phyloP scores from a whole-genome alignment of 30 jellyfish, hydroid and myxozoan species.

The Turritopsis rubra region DNA sequence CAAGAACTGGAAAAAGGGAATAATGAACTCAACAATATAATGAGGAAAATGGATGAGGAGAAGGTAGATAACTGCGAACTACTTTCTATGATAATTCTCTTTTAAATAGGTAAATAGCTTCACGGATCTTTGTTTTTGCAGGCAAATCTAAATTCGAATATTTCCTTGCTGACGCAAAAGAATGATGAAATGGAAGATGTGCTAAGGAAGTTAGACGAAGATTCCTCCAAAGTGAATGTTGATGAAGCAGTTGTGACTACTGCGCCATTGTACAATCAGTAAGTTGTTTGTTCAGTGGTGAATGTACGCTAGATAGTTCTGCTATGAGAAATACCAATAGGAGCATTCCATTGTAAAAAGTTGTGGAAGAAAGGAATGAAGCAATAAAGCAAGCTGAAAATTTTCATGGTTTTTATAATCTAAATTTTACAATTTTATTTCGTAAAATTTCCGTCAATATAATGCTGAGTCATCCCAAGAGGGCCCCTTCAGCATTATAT shows the following conservation, averaged over 20 bases:
- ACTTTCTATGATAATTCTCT: neutral
- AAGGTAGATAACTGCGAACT: slow-evolving; percentile 29
- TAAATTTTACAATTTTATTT: too few relatives aligned
- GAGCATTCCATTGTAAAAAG: too few relatives aligned
- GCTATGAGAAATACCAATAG: too few relatives aligned
- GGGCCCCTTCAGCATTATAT: too few relatives aligned
- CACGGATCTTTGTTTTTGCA: neutral
- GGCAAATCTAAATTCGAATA: slow-evolving; percentile 48
- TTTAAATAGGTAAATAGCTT: neutral
- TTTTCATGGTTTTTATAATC: too few relatives aligned
- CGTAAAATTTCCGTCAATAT: too few relatives aligned
- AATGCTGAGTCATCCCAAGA: too few relatives aligned
- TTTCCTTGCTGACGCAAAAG: slow-evolving; percentile 46
- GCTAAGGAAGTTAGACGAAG: slow-evolving; percentile 45
- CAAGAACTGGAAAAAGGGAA: slow-evolving; percentile 51
- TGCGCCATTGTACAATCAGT: slow-evolving; percentile 94
- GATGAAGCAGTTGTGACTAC: slow-evolving; percentile 95
- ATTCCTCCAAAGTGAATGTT: slow-evolving; percentile 66
- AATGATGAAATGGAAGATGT: slow-evolving; percentile 52
- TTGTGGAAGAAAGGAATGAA: too few relatives aligned
- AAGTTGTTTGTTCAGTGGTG: slow-evolving; percentile 32
- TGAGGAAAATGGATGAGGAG: slow-evolving; percentile 65
- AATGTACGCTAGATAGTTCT: too few relatives aligned
- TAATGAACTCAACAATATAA: slow-evolving; percentile 38
- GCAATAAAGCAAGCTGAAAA: too few relatives aligned